Percentiles rank a stretch among this genome's conserved stretches.
Evolutionary conservation across 2,888 invertebrate species (phyloP).

Genomic region (Dugesia japonica): DNA sequence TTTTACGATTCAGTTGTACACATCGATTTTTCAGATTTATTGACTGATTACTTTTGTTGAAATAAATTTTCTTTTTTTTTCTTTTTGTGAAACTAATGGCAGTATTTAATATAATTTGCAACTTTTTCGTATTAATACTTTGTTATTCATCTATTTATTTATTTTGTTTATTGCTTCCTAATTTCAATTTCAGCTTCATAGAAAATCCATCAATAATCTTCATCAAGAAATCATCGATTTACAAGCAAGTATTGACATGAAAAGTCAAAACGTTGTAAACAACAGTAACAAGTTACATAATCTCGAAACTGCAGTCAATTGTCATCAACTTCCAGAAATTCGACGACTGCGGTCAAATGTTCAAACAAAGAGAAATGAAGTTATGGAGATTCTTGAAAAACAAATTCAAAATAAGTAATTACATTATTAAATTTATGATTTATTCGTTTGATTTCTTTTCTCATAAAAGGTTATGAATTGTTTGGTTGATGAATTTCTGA

Average conservation of each 20-base stretch:
- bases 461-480: too few species aligned
- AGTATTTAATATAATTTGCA: too few species aligned
- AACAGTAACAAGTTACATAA: constrained; percentile 1
- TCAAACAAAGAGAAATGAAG: not conserved
- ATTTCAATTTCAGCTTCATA: not conserved
- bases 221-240: not conserved
- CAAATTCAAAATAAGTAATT: not conserved
- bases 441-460: too few species aligned
- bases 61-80: too few species aligned
- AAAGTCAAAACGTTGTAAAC: not conserved
- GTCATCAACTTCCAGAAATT: not conserved
- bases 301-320: not conserved
- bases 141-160: too few species aligned
- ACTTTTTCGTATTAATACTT: too few species aligned
- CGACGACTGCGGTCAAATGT: not conserved
- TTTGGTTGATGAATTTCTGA: too few species aligned
- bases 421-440: not conserved
- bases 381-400: not conserved
- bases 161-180: too few species aligned
- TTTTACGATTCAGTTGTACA: too few species aligned
- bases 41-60: too few species aligned
- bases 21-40: too few species aligned
- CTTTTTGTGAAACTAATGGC: too few species aligned
- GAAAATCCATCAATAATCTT: not conserved
- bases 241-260: not conserved